Percentiles rank a stretch among this genome's conserved stretches.
phyloP scores from a whole-genome alignment of 2,888 invertebrate genomes.

The Aquatica leii region DNA sequence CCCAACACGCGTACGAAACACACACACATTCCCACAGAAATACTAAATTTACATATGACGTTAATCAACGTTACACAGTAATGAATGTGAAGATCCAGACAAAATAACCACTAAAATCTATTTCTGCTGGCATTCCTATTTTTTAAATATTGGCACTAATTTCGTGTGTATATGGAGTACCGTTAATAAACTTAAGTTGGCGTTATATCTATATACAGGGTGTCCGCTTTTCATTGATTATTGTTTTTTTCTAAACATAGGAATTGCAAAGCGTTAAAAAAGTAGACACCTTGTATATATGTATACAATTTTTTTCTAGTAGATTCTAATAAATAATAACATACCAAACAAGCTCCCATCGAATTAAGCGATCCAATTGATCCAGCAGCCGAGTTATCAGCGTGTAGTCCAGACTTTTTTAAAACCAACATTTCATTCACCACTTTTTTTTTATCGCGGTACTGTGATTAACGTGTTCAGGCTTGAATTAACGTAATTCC shows the following conservation, averaged over 20 bases:
- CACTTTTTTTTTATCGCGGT: conserved; percentile 6
- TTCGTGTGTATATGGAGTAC: conserved; percentile 7
- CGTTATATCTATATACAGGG: conserved; percentile 20
- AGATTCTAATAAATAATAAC: conserved; percentile 3
- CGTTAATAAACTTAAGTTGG: conserved; percentile 13
- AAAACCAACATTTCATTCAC: conserved; percentile 48
- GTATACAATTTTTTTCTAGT: no score
- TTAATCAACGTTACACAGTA: conserved; percentile 15
- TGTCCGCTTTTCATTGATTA: conserved; percentile 1
- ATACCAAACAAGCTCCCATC: conserved; percentile 43
- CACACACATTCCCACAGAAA: neutral
- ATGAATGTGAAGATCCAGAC: conserved; percentile 21
- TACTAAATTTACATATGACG: conserved; percentile 15
- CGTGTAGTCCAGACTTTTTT: conserved; percentile 50
- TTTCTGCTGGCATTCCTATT: conserved; percentile 16
- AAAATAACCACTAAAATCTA: conserved; percentile 20
- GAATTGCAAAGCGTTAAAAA: no score
- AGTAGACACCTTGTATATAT: no score
- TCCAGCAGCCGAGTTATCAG: conserved; percentile 35
- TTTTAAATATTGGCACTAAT: conserved; percentile 11
- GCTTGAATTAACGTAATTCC: conserved; percentile 12
- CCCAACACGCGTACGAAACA: no score
- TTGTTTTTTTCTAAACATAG: no score
- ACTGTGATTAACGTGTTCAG: conserved; percentile 17
- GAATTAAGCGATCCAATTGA: conserved; percentile 46